Evolutionary conservation across 1,140 invertebrate species (phyloP), one percentile per base, ranked within the genome.

Genomic region (Antheraea mylitta): DNA sequence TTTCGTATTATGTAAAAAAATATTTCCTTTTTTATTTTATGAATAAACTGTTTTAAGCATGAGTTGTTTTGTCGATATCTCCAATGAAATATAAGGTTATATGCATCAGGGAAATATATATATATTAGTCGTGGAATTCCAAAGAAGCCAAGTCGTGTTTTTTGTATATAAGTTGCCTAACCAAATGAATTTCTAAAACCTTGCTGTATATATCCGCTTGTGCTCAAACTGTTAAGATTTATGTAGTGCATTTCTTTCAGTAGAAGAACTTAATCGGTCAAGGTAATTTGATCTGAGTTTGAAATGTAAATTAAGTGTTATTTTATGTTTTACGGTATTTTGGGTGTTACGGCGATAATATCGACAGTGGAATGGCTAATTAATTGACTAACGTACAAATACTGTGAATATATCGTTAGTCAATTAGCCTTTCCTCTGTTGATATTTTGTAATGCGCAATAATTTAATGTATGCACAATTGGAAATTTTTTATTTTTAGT

Each of bases 401-500:
- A 11, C 38, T 11, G 8, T 9, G 7, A 42, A 11, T 42, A 42
- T 42, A 11, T 42, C 7, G 38, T 42, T 9, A 9, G 38, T 42
- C 11, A 42, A 42, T 42, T 42, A 42, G 22, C 22, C 22, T 2
- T 4, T 30, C 22, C 22, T 2, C 22, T 30, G 22, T 30, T 30
- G 22, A 30, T 4, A 30, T 30, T 30, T 30, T 30, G 22, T 30
- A 42, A 42, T 42, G 60, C 7, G 7, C 5, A 19, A 61, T 36
- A n/a, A n/a, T n/a, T n/a, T n/a, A n/a, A n/a, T 7, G 7, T 10
- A 48, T 61, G 60, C 7, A 19, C 5, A 19, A 61, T 36, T 61
- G 22, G 22, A 30, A 30, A n/a, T 64, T n/a, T 64, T 38, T 64
- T 64, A 22, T 61, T 22, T 64, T 38, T n/a, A 38, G 48, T 58